These are phyloP conservation scores for Trachelus iudaicus DNA, from an alignment of 2,888 invertebrate genomes.

Conservation along the genomic window DNA sequence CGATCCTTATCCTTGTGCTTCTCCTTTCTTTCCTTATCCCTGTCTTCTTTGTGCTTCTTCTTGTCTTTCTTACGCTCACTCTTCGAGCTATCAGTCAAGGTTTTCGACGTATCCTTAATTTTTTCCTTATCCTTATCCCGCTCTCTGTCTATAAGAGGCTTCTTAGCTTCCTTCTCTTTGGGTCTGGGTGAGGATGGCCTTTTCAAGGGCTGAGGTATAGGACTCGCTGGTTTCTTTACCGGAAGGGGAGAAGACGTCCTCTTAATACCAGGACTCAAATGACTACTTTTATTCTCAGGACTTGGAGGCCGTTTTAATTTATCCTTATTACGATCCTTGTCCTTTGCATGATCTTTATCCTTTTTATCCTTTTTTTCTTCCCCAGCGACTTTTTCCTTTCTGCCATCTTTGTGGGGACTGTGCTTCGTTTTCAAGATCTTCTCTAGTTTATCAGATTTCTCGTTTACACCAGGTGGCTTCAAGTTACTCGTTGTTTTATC, in stretches of 20 bases:
- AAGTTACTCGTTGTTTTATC: slow-evolving; percentile 59
- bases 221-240: slow-evolving; percentile 58
- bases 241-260: slow-evolving; percentile 50
- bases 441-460: slow-evolving; percentile 70
- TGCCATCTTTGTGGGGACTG: slow-evolving; percentile 69
- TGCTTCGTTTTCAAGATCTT: slow-evolving; percentile 66
- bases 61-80: slow-evolving; percentile 71
- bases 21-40: slow-evolving; percentile 69
- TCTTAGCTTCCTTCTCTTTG: slow-evolving; percentile 62
- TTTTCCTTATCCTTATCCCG: slow-evolving; percentile 48
- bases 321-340: slow-evolving; percentile 68
- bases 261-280: slow-evolving; percentile 53
- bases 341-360: slow-evolving; percentile 70
- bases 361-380: slow-evolving; percentile 67
- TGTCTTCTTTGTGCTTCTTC: slow-evolving; percentile 73
- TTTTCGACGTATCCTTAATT: slow-evolving; percentile 39
- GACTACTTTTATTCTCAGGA: slow-evolving; percentile 54
- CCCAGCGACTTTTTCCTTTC: slow-evolving; percentile 62
- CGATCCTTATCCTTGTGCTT: slow-evolving; percentile 65
- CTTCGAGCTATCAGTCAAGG: slow-evolving; percentile 55
- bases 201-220: slow-evolving; percentile 51
- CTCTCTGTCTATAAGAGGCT: slow-evolving; percentile 41
- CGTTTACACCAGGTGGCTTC: slow-evolving; percentile 62
- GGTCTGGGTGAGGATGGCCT: slow-evolving; percentile 51
- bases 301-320: slow-evolving; percentile 68